Evolutionary conservation across 2,113 vertebrate species (phyloP).

Genomic region (Monarcha castaneiventris): DNA sequence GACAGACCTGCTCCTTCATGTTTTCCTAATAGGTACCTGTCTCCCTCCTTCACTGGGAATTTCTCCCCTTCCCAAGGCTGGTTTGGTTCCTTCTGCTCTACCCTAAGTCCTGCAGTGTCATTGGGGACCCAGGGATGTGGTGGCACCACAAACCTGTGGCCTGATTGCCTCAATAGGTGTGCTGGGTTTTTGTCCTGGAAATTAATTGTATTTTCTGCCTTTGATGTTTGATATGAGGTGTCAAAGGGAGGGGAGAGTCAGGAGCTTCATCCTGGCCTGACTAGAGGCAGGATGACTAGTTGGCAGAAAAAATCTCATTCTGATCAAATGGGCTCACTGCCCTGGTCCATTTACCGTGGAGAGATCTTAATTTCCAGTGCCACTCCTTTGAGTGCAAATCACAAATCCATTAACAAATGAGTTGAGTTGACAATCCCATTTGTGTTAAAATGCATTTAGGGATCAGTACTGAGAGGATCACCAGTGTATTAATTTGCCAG

Average conservation of each 20-base stretch:
- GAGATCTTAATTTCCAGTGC: conserved; percentile 39
- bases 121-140: background rate
- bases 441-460: conserved; percentile 53
- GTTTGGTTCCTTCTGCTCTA: background rate
- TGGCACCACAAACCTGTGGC: background rate
- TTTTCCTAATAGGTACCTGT: conserved; percentile 36
- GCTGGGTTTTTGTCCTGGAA: background rate
- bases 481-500: conserved; percentile 22
- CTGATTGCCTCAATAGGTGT: background rate
- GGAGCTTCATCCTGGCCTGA: background rate
- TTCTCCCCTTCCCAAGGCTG: background rate
- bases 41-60: background rate
- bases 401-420: conserved; percentile 63
- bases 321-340: background rate
- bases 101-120: rapidly evolving
- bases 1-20: conserved; percentile 54
- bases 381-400: conserved; percentile 34
- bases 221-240: background rate
- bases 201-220: background rate
- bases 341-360: conserved; percentile 12
- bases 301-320: background rate
- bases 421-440: conserved; percentile 63
- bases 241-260: background rate
- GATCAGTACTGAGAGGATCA: conserved; percentile 57
- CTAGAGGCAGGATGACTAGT: background rate